Conservation (phyloP, 1,140 invertebrate species). For the Tenebrio molitor region DNA sequence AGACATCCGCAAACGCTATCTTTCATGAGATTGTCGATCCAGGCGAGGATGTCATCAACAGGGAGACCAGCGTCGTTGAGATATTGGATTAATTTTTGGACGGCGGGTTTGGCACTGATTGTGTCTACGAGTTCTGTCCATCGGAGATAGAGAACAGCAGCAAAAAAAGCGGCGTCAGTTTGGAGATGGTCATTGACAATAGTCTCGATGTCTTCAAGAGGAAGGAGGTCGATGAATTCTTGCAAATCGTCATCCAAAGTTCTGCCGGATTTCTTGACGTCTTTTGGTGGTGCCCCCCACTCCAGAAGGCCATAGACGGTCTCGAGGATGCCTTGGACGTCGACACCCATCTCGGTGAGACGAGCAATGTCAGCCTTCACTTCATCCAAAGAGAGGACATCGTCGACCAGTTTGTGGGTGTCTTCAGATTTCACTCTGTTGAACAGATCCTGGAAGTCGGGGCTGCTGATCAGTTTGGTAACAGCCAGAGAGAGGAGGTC, state of each 20-base stretch:
- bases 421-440: constrained; percentile 48
- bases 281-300: constrained; percentile 39
- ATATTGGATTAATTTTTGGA: constrained; percentile 49
- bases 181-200: constrained; percentile 46
- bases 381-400: constrained; percentile 45
- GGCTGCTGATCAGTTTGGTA: constrained; percentile 51
- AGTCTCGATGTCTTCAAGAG: constrained; percentile 26
- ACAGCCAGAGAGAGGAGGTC: constrained; percentile 42
- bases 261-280: not conserved
- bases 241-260: constrained; percentile 46
- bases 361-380: constrained; percentile 38
- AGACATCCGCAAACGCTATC: constrained; percentile 10
- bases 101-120: constrained; percentile 29
- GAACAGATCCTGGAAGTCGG: constrained; percentile 52
- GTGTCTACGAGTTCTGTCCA: constrained; percentile 42
- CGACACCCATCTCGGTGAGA: constrained; percentile 42
- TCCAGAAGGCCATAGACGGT: constrained; percentile 49
- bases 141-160: constrained; percentile 48
- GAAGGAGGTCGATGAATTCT: constrained; percentile 53
- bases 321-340: constrained; percentile 39
- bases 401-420: constrained; percentile 41
- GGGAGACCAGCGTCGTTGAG: constrained; percentile 46
- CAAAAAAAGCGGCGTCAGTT: constrained; percentile 16
- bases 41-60: constrained; percentile 39
- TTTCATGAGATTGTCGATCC: constrained; percentile 45